Evolutionary conservation across 2,797 vertebrate species (phyloP), one percentile per base, ranked within the genome.

Genomic region (Scyliorhinus canicula): DNA sequence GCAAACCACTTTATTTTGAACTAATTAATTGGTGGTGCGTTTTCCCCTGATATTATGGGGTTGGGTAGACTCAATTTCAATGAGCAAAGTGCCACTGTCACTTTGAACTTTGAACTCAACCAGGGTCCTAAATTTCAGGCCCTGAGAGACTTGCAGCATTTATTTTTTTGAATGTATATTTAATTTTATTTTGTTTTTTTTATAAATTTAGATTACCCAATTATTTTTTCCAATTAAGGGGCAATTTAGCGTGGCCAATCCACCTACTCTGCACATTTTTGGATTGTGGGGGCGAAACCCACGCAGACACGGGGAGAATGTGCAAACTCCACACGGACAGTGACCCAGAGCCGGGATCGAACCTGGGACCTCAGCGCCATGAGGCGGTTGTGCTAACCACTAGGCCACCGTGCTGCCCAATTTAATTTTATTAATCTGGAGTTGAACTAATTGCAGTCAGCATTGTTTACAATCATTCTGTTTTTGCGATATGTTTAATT

Each of bases 121-220:
- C 31, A 24, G 60, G n/a, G 55, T 8, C 5, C 86, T 79, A 79
- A 79, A 79, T 79, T 79, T 79, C n/a, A 79, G n/a, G 7, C 4
- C 71, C 3, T 35, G 31, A 26, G 40, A 28, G 3, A 88, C 28
- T 24, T 57, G 14, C 35, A 88, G 52, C 16, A n/a, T n/a, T 91
- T 91, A n/a, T n/a, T 91, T 91, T n/a, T 60, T 26, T 55, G 11
- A 55, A 24, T 88, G 85, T 91, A 91, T 40, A 91, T 91, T 40
- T 91, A 40, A 16, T 63, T 91, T 91, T 6, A n/a, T 57, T 7
- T n/a, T n/a, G n/a, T n/a, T n/a, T n/a, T n/a, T n/a, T n/a, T n/a
- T n/a, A n/a, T n/a, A n/a, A n/a, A n/a, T n/a, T n/a, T n/a, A n/a
- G n/a, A n/a, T n/a, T n/a, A n/a, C n/a, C n/a, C n/a, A n/a, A n/a